Base-by-base conservation (phyloP, 2,888 invertebrate genomes). In the Hirtodrosophila confusa region DNA sequence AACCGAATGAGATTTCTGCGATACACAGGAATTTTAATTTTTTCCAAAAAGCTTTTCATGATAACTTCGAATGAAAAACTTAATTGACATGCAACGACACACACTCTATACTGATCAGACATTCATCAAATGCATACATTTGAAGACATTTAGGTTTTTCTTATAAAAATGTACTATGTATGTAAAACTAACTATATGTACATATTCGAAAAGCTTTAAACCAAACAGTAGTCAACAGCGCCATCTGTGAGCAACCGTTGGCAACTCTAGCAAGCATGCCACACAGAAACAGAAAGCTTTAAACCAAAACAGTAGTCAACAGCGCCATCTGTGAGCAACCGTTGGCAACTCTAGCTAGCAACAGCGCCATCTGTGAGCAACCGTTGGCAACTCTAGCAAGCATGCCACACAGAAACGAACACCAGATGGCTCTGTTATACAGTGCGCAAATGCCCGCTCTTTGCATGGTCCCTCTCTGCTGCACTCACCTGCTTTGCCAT, bases 401-500 rank as follows among this genome's bases (percentile, higher is more conserved):
- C 27, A 5, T 4, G 41, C 5, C 6, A 7, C 3, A 24, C 0
- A 0, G 4, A 31, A 51, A 71, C 6, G 45, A 65, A 23, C 73
- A 31, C 27, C 6, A 72, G 71, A 43, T 72, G 71, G 73, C 78
- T 57, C 50, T 55, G 7, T 27, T 0, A 0, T 3, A 0, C 39
- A 23, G 11, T 37, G 7, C 8, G 8, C 7, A 5, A 65, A 50
- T 56, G 57, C 66, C 24, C 24, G 1, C 6, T 10, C 0, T 9
- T 7, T n/a, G 8, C 5, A 27, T 27, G 4, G 2, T 5, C 11
- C 8, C 1, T 27, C 33, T 29, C 4, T 27, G 8, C 10, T 27
- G 2, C 24, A 93, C 95, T 95, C 86, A 96, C 97, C 96, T 93
- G 96, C 94, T 94, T 96, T 97, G 89, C 96, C 96, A 92, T 96